Conservation (phyloP, 2,888 invertebrate species). For the Melieria omissa region DNA sequence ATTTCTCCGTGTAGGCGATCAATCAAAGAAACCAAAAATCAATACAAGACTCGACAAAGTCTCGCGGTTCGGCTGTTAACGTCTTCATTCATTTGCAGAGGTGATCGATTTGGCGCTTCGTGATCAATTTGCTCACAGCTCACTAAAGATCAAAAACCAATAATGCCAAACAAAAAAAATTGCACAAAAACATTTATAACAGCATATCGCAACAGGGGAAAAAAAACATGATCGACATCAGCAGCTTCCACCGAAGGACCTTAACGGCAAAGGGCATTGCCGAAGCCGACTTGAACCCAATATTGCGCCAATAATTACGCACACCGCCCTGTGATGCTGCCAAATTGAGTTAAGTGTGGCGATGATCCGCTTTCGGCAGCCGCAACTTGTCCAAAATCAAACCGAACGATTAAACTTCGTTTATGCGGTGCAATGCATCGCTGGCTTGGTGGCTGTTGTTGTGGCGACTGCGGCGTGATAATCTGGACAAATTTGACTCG, state of each 20-base stretch:
- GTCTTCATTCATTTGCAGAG: conserved; percentile 60
- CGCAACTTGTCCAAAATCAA: conserved; percentile 37
- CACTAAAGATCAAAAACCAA: conserved; percentile 12
- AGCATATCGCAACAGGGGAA: conserved; percentile 30
- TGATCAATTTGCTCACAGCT: conserved; percentile 61
- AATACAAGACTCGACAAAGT: conserved; percentile 3
- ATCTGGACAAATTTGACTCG: background rate
- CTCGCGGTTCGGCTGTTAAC: conserved; percentile 47
- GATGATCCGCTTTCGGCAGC: conserved; percentile 55
- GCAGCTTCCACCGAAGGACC: conserved; percentile 40
- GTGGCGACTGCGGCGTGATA: conserved; percentile 1
- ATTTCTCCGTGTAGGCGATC: too few species aligned
- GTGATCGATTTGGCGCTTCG: conserved; percentile 68
- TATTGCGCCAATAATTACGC: conserved; percentile 62
- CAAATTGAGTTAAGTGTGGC: conserved; percentile 66
- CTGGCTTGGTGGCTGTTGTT: background rate
- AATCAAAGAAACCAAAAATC: too few species aligned
- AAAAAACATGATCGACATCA: conserved; percentile 14
- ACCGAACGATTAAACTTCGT: conserved; percentile 20
- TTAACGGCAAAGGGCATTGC: conserved; percentile 11
- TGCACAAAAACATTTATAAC: conserved; percentile 9
- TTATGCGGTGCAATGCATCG: background rate
- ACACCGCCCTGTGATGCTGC: conserved; percentile 56
- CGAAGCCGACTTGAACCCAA: conserved; percentile 43
- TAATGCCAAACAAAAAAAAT: conserved; percentile 5